Percentiles rank a stretch among this genome's conserved stretches.
Conservation (phyloP, 2,888 invertebrate species). For the Nebria brevicollis region DNA sequence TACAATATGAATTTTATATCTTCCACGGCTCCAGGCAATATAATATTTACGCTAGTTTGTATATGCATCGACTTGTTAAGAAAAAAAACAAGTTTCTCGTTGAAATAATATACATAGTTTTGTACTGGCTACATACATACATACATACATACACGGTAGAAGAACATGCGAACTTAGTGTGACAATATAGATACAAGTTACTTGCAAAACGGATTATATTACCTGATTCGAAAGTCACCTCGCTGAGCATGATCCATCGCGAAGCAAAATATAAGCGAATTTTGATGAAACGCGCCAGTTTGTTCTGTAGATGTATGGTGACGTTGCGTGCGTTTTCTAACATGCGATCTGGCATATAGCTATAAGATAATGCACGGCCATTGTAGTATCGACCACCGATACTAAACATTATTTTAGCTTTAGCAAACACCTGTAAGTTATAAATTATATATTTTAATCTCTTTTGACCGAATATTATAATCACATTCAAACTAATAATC, state of each 20-base stretch:
- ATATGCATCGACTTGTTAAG: neutral
- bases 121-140: neutral
- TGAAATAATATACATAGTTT: neutral
- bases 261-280: constrained; percentile 73
- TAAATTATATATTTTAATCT: neutral
- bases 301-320: constrained; percentile 72
- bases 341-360: constrained; percentile 69
- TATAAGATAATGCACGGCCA: constrained; percentile 67
- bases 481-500: neutral
- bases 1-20: constrained; percentile 44
- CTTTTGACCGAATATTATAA: neutral
- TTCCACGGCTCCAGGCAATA: constrained; percentile 25
- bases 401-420: constrained; percentile 73
- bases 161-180: neutral
- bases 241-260: constrained; percentile 78
- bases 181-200: neutral
- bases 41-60: constrained; percentile 34
- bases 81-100: neutral
- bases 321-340: constrained; percentile 76
- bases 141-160: neutral
- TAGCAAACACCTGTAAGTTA: constrained; percentile 70
- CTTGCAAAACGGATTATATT: constrained; percentile 35
- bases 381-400: constrained; percentile 69
- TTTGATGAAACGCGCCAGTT: constrained; percentile 71
- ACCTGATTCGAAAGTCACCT: constrained; percentile 72